Base-by-base conservation (phyloP, 2,888 invertebrate genomes). In the Nasonovia ribisnigri region DNA sequence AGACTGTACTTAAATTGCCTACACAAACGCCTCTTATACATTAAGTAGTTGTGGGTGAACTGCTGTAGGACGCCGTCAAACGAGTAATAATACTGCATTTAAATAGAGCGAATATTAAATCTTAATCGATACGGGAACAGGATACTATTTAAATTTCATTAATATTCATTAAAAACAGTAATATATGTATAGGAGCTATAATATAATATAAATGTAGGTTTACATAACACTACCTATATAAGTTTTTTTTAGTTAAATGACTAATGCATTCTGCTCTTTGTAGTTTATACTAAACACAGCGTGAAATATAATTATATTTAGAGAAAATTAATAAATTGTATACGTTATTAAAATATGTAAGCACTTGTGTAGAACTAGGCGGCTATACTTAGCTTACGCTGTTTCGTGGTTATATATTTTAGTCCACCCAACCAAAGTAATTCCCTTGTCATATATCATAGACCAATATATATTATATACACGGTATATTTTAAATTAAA, bases 1-100 rank as follows among this genome's bases (percentile, higher is more conserved):
- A 60, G n/a, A 67, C 60, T 10, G n/a, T 90, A 67, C 90, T 67
- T 43, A 89, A 90, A 42, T 90, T 90, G 60, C 60, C 89, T 90
- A 90, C n/a, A 60, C 60, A 42, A 60, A 60, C 89, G 60, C 89
- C 60, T 90, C 20, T 13, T 88, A 20, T 48, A 87, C n/a, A 87
- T 84, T 84, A 84, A 67, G 43, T 26, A 84, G 43, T 43, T 26
- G 26, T 42, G 87, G 87, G n/a, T 87, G 46, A 48, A 20, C n/a
- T n/a, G 10, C n/a, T 48, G 36, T 51, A 51, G n/a, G 48, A 88
- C 48, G 48, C 51, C 0, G 87, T 88, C 87, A 48, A 88, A 48
- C 87, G n/a, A 48, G 87, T 88, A n/a, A 51, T 88, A 29, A n/a
- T 20, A 48, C 6, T n/a, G n/a, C 2, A 51, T 90, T 46, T 90